Evolutionary conservation across 1,140 invertebrate genomes (phyloP).

Genomic region (Zaprionus capensis): DNA sequence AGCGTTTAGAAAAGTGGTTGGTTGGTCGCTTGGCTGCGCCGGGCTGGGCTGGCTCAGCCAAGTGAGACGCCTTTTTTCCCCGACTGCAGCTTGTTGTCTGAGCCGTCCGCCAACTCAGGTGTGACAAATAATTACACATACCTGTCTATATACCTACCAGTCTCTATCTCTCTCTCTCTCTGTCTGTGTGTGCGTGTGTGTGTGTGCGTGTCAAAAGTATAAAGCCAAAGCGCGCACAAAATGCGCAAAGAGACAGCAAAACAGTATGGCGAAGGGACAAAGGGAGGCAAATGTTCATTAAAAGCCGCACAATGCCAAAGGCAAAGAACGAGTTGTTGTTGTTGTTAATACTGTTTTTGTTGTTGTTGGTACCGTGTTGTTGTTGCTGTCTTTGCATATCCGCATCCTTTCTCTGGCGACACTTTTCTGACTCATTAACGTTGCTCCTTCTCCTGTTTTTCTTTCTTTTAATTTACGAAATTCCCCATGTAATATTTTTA

Average conservation of each 20-base stretch:
- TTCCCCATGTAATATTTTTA: slow-evolving; percentile 15
- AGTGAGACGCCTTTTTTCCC: slow-evolving; percentile 74
- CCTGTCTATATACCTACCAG: slow-evolving; percentile 52
- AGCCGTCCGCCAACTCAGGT: slow-evolving; percentile 73
- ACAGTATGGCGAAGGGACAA: slow-evolving; percentile 14
- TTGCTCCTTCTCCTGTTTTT: slow-evolving; percentile 9
- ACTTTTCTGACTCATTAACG: slow-evolving; percentile 77
- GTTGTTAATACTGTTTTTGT: not conserved
- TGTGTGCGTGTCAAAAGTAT: slow-evolving; percentile 64
- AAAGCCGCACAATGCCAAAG: slow-evolving; percentile 47
- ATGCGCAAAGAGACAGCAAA: slow-evolving; percentile 54
- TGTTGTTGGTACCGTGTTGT: slow-evolving; percentile 4
- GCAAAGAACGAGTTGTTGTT: slow-evolving; percentile 30
- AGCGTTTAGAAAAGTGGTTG: slow-evolving; percentile 71
- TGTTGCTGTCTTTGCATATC: slow-evolving; percentile 3
- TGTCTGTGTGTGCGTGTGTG: slow-evolving; percentile 15
- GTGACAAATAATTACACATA: slow-evolving; percentile 83
- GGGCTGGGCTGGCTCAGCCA: slow-evolving; percentile 64
- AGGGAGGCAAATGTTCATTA: slow-evolving; percentile 44
- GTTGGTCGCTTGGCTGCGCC: slow-evolving; percentile 50
- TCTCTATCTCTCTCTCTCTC: not conserved
- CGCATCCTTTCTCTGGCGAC: slow-evolving; percentile 42
- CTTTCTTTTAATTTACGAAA: slow-evolving; percentile 17
- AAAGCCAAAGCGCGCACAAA: slow-evolving; percentile 53
- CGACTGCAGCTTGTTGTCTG: slow-evolving; percentile 49